These are phyloP conservation scores for Heliconius cydno DNA, from an alignment of 2,888 invertebrate species.

Conservation along the genomic window DNA sequence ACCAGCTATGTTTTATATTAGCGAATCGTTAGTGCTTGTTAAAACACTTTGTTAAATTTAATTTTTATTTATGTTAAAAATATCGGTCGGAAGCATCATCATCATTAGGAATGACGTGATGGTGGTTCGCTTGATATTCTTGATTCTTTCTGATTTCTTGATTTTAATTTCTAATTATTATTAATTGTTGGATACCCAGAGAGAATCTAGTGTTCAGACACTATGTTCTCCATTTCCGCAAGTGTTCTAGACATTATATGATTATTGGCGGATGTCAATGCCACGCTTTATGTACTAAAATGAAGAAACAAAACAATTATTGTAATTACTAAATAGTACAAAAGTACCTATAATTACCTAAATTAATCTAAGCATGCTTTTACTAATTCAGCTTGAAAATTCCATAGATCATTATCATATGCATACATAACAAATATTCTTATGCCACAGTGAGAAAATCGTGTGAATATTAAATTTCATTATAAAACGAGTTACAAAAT, in stretches of 20 bases:
- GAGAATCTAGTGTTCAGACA: too few species aligned
- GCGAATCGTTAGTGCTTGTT: not conserved
- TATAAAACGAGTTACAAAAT: constrained; percentile 56
- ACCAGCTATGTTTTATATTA: constrained; percentile 28
- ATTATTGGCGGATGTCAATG: too few species aligned
- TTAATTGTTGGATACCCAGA: too few species aligned
- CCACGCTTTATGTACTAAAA: too few species aligned
- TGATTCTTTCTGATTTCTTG: too few species aligned
- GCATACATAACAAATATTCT: constrained; percentile 24
- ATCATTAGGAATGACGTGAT: not conserved
- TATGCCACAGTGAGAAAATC: constrained; percentile 46
- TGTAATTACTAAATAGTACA: too few species aligned
- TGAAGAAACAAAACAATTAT: too few species aligned
- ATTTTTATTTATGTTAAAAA: not conserved
- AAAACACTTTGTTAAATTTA: not conserved
- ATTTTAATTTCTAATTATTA: too few species aligned
- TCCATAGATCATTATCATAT: constrained; percentile 9
- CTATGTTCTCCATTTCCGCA: too few species aligned
- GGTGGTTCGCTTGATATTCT: not conserved
- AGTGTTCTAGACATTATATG: too few species aligned
- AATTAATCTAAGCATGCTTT: not conserved
- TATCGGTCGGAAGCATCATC: not conserved
- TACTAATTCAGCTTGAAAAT: not conserved
- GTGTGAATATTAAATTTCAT: constrained; percentile 68
- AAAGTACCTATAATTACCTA: too few species aligned